Evolutionary conservation across 2,888 invertebrate genomes (phyloP).

Genomic region (Embidobia sp.): DNA sequence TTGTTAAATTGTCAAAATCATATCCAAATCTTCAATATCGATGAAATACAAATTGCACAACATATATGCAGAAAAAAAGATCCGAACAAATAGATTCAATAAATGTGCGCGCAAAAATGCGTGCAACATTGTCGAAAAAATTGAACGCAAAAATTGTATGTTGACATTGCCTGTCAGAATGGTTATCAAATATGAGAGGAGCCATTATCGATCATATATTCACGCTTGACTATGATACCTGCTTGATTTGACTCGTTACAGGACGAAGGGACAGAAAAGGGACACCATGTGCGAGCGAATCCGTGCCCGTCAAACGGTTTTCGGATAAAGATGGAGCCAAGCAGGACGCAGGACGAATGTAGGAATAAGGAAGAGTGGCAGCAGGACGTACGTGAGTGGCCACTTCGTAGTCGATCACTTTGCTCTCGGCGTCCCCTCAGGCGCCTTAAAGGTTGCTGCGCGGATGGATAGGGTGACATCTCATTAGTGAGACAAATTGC

Average conservation of each 20-base stretch:
- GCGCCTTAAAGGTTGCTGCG: slow-evolving; percentile 67
- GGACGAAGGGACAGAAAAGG: slow-evolving; percentile 24
- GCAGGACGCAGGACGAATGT: slow-evolving; percentile 57
- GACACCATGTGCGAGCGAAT: slow-evolving; percentile 39
- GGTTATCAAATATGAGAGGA: too few species aligned
- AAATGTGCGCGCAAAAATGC: too few species aligned
- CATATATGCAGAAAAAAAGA: too few species aligned
- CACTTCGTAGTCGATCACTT: slow-evolving; percentile 65
- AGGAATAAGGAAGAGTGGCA: slow-evolving; percentile 56
- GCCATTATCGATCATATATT: slow-evolving; percentile 49
- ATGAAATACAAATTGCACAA: too few species aligned
- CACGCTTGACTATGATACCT: slow-evolving; percentile 41
- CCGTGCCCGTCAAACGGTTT: slow-evolving; percentile 36
- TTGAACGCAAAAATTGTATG: too few species aligned
- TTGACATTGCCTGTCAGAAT: too few species aligned
- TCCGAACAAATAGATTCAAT: too few species aligned
- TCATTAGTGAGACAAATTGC: slow-evolving; percentile 82
- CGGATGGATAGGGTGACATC: slow-evolving; percentile 79
- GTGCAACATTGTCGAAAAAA: too few species aligned
- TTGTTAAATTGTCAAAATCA: too few species aligned
- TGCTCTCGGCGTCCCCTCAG: slow-evolving; percentile 51
- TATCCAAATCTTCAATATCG: too few species aligned
- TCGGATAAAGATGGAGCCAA: slow-evolving; percentile 54
- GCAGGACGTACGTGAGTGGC: slow-evolving; percentile 55
- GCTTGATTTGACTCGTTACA: slow-evolving; percentile 48